Percentiles rank a stretch among this genome's conserved stretches.
These are phyloP conservation scores for Rhinoderma darwinii DNA, from an alignment of 2,113 vertebrate species.

Conservation along the genomic window DNA sequence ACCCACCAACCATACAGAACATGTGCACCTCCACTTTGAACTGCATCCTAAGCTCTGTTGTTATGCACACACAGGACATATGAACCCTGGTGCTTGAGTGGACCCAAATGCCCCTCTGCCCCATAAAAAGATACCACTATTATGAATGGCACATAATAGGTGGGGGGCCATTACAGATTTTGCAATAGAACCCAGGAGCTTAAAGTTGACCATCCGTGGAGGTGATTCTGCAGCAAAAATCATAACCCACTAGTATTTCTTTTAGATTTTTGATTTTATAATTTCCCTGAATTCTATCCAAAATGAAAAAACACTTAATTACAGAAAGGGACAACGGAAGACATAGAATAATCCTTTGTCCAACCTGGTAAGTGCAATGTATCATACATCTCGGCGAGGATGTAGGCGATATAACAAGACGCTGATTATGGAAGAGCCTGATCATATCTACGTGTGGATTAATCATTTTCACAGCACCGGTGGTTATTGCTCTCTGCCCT, in stretches of 20 bases:
- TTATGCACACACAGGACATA: no score
- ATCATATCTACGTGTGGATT: constrained; percentile 10
- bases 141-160: no score
- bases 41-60: no score
- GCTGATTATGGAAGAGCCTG: neutral
- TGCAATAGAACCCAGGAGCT: neutral
- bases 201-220: neutral
- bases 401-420: neutral
- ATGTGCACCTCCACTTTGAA: no score
- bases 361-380: neutral
- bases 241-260: neutral
- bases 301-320: no score
- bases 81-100: no score
- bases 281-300: no score
- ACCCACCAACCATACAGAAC: no score
- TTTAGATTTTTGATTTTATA: no score
- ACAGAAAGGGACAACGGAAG: no score
- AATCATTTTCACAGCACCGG: constrained; percentile 20
- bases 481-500: neutral
- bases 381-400: neutral
- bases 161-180: neutral
- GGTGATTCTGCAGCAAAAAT: neutral
- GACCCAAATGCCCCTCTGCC: no score
- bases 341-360: neutral
- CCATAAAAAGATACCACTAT: no score